Conservation (phyloP, 1,140 invertebrate genomes). For the Drosophila yakuba region DNA sequence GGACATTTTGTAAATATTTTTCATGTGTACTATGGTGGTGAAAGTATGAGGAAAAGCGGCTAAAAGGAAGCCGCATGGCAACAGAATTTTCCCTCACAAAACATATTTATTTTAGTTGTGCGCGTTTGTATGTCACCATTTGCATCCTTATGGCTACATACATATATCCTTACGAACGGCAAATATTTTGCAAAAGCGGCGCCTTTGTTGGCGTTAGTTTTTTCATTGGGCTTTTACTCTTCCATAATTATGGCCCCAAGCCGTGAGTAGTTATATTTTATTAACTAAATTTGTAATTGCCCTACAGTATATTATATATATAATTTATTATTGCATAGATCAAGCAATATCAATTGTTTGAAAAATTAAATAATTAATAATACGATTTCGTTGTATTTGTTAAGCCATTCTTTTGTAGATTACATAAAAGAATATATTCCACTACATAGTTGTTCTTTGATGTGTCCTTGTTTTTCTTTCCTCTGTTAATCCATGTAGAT, state of each 20-base stretch:
- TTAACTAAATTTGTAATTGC: background rate
- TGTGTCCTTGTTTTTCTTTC: background rate
- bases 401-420: too few relatives aligned
- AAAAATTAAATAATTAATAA: too few relatives aligned
- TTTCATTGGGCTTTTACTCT: background rate
- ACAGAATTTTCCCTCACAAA: constrained; percentile 34
- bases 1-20: constrained; percentile 72
- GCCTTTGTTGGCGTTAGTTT: constrained; percentile 3
- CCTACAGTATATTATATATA: too few relatives aligned
- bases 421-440: too few relatives aligned
- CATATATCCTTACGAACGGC: background rate
- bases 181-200: constrained; percentile 7
- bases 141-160: constrained; percentile 12
- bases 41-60: constrained; percentile 25
- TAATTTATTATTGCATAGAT: too few relatives aligned
- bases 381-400: too few relatives aligned
- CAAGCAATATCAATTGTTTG: too few relatives aligned
- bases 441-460: background rate
- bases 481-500: background rate
- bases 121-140: constrained; percentile 18
- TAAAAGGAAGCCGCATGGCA: constrained; percentile 41
- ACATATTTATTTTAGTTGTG: constrained; percentile 27
- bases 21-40: constrained; percentile 55
- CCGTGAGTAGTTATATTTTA: background rate
- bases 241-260: background rate